These are phyloP conservation scores for Aquatica leii DNA, from an alignment of 2,888 invertebrate species.

Conservation along the genomic window DNA sequence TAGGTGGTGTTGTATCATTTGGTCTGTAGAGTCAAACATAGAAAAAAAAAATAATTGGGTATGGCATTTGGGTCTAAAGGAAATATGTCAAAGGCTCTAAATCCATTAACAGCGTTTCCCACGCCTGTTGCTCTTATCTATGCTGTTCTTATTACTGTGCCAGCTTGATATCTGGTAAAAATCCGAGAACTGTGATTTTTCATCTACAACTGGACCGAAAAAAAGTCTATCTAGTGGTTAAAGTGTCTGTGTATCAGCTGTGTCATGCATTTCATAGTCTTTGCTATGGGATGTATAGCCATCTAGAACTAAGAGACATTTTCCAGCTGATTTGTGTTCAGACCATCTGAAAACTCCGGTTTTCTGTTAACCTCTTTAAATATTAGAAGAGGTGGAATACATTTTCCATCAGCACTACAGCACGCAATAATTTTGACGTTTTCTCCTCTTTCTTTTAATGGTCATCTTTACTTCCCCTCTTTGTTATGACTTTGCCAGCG, in stretches of 20 bases:
- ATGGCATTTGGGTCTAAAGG: conserved; percentile 29
- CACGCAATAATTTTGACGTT: conserved; percentile 6
- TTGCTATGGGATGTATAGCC: conserved; percentile 46
- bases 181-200: conserved; percentile 19
- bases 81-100: conserved; percentile 27
- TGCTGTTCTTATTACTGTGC: conserved; percentile 26
- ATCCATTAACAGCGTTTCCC: conserved; percentile 29
- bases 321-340: conserved; percentile 9
- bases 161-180: conserved; percentile 24
- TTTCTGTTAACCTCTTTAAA: conserved; percentile 10
- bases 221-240: conserved; percentile 40
- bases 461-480: conserved; percentile 10
- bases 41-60: conserved; percentile 27
- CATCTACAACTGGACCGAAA: conserved; percentile 24
- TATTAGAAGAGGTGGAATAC: not conserved
- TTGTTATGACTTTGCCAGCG: not conserved
- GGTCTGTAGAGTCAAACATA: too few species aligned
- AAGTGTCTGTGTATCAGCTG: conserved; percentile 39
- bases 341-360: conserved; percentile 31
- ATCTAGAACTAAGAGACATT: conserved; percentile 45
- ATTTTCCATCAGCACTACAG: not conserved
- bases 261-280: conserved; percentile 40
- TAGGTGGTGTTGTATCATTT: too few species aligned
- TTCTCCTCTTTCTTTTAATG: conserved; percentile 4
- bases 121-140: conserved; percentile 30